These are phyloP conservation scores for Coptotermes formosanus DNA, from an alignment of 1,140 invertebrate species.

Conservation along the genomic window DNA sequence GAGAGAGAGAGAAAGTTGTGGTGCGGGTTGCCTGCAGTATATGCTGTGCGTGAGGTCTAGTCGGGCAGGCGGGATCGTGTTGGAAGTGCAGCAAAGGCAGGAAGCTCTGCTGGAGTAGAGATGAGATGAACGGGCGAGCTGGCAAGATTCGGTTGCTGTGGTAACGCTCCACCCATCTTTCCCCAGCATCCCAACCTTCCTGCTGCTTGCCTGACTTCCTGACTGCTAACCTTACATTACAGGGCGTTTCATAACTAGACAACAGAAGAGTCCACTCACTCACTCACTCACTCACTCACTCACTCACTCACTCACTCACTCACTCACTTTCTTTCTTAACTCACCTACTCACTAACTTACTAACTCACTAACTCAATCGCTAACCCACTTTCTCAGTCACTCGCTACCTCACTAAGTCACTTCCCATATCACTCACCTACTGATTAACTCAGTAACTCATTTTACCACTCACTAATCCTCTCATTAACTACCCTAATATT, in stretches of 20 bases:
- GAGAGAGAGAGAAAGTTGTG: not conserved
- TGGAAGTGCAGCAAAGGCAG: not conserved
- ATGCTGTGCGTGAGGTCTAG: not conserved
- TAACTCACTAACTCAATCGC: too few species aligned
- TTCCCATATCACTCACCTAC: too few species aligned
- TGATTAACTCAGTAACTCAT: too few species aligned
- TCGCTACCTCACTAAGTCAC: too few species aligned
- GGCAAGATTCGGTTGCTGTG: conserved; percentile 24
- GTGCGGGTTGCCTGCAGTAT: not conserved
- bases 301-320: too few species aligned
- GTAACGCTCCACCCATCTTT: conserved; percentile 23
- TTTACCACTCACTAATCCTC: too few species aligned
- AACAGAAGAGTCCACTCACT: too few species aligned
- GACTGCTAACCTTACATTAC: conserved; percentile 6
- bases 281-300: too few species aligned
- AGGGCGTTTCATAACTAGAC: not conserved
- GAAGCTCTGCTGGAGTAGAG: not conserved
- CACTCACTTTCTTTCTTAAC: too few species aligned
- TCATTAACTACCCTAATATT: too few species aligned
- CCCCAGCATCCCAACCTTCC: conserved; percentile 23
- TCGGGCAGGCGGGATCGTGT: not conserved
- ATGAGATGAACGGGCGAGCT: not conserved
- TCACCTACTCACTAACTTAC: too few species aligned
- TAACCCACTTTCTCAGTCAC: too few species aligned
- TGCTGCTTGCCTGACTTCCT: conserved; percentile 4